Evolutionary conservation across 2,888 invertebrate genomes (phyloP), one percentile per base, ranked within the genome.

Genomic region (Drosophila demipolita): DNA sequence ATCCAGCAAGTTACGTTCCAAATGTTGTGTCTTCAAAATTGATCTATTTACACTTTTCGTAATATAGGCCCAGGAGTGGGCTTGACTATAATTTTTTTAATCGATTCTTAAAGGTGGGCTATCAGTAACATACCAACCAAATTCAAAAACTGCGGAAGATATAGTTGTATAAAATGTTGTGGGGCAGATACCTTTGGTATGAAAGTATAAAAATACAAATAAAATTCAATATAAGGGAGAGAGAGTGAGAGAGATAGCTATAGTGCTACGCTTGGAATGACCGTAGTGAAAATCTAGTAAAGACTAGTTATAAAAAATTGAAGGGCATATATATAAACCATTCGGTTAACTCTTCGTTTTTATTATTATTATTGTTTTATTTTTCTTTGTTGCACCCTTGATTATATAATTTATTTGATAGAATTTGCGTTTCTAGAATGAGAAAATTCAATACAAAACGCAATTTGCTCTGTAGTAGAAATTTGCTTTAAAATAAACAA

Each of bases 401-500:
- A 71, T 72, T 72, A 40, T 38, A 17, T 40, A 29, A 23, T 64
- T 33, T 32, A 48, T 40, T 69, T 17, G 12, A 32, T 50, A 15
- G 23, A 32, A 23, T 36, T 45, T 72, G 58, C n/a, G 64, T 64
- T 45, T 17, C 23, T 17, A n/a, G n/a, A 3, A 36, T 52, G 55
- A 35, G 20, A 45, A 40, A 61, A 52, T 62, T 33, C 32, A 78
- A 67, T 26, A 60, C 53, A 53, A 61, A 61, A 53, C 79, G 64
- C 48, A 63, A 83, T 71, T 58, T 67, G 59, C 66, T 75, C 60
- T 73, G 75, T 68, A 55, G 57, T 32, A 66, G 68, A 82, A 70
- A 66, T 65, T 64, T 66, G 73, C 79, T 66, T 63, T 54, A 70
- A 66, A 60, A 69, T 78, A 65, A 76, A 78, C 52, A 80, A 71